phyloP scores from a whole-genome alignment of 2,888 invertebrate species.

The Heliothis peltigera region DNA sequence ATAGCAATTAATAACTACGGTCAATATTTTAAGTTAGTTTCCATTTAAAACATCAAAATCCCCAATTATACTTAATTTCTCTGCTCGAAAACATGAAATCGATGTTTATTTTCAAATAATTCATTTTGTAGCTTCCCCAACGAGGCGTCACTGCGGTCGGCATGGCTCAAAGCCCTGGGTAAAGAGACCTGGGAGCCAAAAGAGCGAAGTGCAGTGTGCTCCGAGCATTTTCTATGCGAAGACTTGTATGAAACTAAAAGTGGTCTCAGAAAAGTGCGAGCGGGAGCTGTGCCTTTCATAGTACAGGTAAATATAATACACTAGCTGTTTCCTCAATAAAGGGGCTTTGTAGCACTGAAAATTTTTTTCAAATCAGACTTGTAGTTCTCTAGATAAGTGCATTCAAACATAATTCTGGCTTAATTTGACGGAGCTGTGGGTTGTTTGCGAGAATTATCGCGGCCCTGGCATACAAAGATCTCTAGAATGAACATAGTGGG shows the following conservation, averaged over 20 bases:
- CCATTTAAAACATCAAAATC: background rate
- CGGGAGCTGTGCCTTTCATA: slow-evolving; percentile 77
- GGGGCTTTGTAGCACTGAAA: no score
- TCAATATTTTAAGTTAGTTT: background rate
- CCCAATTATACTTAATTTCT: background rate
- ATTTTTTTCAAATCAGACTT: no score
- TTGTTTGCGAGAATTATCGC: no score
- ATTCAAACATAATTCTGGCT: no score
- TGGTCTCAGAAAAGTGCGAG: slow-evolving; percentile 73
- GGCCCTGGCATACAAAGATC: no score
- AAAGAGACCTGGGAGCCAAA: slow-evolving; percentile 73
- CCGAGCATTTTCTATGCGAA: slow-evolving; percentile 76
- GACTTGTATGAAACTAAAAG: slow-evolving; percentile 78
- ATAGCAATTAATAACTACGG: no score
- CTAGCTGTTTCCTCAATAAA: background rate
- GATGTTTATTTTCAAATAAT: background rate
- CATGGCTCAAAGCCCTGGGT: slow-evolving; percentile 77
- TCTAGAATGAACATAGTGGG: no score
- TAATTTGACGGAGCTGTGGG: no score
- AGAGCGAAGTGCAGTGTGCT: slow-evolving; percentile 77
- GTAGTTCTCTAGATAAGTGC: no score
- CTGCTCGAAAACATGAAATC: background rate
- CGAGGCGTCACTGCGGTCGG: slow-evolving; percentile 65
- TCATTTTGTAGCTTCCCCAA: slow-evolving; percentile 75
- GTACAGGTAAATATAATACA: slow-evolving; percentile 61